phyloP scores from a whole-genome alignment of 2,113 vertebrate genomes.

The Lampris megalopsis region DNA sequence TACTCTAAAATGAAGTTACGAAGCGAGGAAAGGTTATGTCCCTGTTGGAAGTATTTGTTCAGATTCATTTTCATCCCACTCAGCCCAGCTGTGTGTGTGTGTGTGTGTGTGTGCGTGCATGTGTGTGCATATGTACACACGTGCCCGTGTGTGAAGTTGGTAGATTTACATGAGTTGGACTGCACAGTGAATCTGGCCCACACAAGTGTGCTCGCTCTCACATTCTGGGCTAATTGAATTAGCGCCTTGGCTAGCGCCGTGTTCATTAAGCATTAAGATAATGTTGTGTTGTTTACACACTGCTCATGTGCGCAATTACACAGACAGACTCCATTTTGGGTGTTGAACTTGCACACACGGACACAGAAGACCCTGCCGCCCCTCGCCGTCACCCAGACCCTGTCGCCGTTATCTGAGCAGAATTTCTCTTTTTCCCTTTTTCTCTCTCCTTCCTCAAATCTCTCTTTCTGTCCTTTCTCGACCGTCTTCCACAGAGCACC shows the following conservation, averaged over 20 bases:
- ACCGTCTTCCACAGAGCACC: conserved; percentile 88
- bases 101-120: background rate
- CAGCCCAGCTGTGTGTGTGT: background rate
- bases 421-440: background rate
- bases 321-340: conserved; percentile 62
- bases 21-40: background rate
- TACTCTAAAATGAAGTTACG: background rate
- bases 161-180: conserved; percentile 39
- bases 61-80: no score
- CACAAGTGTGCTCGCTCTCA: conserved; percentile 45
- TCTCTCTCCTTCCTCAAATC: background rate
- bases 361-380: conserved; percentile 2
- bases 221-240: conserved; percentile 75
- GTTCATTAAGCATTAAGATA: conserved; percentile 78
- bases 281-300: conserved; percentile 70
- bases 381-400: background rate
- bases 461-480: conserved; percentile 25
- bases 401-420: background rate
- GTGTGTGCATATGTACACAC: background rate
- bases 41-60: background rate
- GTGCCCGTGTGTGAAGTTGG: conserved; percentile 13
- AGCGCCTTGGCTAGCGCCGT: conserved; percentile 64
- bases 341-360: conserved; percentile 37
- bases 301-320: conserved; percentile 62
- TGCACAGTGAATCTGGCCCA: conserved; percentile 41